Evolutionary conservation across 2,888 invertebrate species (phyloP).

Genomic region (Eristalinus aeneus): DNA sequence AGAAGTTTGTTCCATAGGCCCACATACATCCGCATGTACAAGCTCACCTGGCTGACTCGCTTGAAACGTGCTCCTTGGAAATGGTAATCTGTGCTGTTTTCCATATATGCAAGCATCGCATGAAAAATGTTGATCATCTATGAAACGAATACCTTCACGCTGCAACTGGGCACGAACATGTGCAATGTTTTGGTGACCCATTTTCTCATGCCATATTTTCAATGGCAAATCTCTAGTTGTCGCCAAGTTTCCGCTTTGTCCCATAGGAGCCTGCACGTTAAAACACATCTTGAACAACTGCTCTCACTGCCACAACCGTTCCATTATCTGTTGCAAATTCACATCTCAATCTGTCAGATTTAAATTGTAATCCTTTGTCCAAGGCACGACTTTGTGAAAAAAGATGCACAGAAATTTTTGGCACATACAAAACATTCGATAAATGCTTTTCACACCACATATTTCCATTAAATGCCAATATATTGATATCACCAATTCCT

Average conservation of each 20-base stretch:
- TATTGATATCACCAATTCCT: slow-evolving; percentile 53
- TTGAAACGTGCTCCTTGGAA: slow-evolving; percentile 2
- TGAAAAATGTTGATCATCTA: slow-evolving; percentile 21
- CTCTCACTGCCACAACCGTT: slow-evolving; percentile 35
- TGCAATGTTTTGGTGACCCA: slow-evolving; percentile 63
- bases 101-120: slow-evolving; percentile 6
- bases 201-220: slow-evolving; percentile 24
- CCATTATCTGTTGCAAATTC: slow-evolving; percentile 13
- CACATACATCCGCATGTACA: slow-evolving; percentile 72
- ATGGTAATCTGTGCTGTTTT: slow-evolving; percentile 22
- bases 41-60: slow-evolving; percentile 54
- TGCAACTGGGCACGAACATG: slow-evolving; percentile 47
- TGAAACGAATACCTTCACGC: slow-evolving; percentile 14
- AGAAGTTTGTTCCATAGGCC: slow-evolving; percentile 68
- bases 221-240: slow-evolving; percentile 4
- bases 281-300: slow-evolving; percentile 29
- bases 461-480: slow-evolving; percentile 30
- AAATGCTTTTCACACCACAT: slow-evolving; percentile 7
- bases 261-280: background rate
- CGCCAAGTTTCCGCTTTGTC: background rate
- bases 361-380: slow-evolving; percentile 7
- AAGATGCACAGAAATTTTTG: background rate
- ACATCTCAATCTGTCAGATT: background rate
- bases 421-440: slow-evolving; percentile 11
- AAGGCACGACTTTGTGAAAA: background rate